phyloP scores from a whole-genome alignment of 1,140 invertebrate species.

The Coelopa frigida region DNA sequence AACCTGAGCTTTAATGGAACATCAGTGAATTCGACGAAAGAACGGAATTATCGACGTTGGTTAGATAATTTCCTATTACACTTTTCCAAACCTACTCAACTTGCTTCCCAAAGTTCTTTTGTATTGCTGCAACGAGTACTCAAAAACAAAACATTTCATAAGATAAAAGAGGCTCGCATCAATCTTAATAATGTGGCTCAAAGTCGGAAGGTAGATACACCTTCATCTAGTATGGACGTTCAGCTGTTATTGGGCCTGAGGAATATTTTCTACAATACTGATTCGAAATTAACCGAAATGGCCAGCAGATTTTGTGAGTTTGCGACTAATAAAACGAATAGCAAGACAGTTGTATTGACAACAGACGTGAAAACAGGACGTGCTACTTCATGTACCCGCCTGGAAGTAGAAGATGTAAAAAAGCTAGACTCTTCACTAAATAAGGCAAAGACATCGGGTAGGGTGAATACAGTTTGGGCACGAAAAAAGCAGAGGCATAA shows the following conservation, averaged over 20 bases:
- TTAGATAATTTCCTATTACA: constrained; percentile 12
- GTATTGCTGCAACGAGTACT: constrained; percentile 10
- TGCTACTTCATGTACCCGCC: constrained; percentile 7
- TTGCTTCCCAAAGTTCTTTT: constrained; percentile 9
- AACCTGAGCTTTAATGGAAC: neutral
- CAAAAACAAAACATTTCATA: constrained; percentile 7
- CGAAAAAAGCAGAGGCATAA: neutral
- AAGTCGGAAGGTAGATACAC: neutral
- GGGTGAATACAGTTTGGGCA: neutral
- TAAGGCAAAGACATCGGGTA: neutral
- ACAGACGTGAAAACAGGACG: constrained; percentile 4
- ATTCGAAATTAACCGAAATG: constrained; percentile 1
- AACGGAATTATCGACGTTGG: constrained; percentile 8
- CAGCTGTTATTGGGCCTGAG: constrained; percentile 5
- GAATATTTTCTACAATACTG: constrained; percentile 4
- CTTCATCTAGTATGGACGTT: neutral
- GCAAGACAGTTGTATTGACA: constrained; percentile 10
- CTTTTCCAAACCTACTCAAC: constrained; percentile 10
- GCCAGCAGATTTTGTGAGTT: constrained; percentile 10
- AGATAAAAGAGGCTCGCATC: constrained; percentile 7
- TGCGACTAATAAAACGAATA: neutral
- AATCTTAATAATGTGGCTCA: constrained; percentile 5
- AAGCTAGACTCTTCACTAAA: too few species aligned
- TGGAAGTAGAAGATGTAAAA: constrained; percentile 4
- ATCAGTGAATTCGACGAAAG: neutral